Conservation (phyloP, 2,888 invertebrate species). For the Erebia aethiops region DNA sequence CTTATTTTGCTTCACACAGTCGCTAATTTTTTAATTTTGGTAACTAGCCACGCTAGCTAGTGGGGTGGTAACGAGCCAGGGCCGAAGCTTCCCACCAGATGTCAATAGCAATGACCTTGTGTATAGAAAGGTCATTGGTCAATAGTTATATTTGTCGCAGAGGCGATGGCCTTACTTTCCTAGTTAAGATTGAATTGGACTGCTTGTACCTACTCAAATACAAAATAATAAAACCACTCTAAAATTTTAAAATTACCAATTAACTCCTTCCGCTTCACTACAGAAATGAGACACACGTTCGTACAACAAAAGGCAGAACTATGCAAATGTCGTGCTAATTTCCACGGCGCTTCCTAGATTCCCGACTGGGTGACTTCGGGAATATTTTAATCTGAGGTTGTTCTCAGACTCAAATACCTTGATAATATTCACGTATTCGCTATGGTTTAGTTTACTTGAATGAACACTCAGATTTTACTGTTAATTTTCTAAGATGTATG, state of each 20-base stretch:
- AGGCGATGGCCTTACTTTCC: too few relatives aligned
- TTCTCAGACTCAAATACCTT: constrained; percentile 12
- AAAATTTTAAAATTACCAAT: constrained; percentile 1
- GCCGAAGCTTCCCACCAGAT: too few relatives aligned
- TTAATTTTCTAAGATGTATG: too few relatives aligned
- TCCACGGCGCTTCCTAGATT: constrained; percentile 21
- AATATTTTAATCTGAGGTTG: constrained; percentile 37
- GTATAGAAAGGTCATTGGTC: too few relatives aligned
- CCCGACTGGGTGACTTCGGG: constrained; percentile 27
- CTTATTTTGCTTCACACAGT: too few relatives aligned
- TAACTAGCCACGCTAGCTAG: too few relatives aligned
- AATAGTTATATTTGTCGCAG: too few relatives aligned
- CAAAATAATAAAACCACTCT: background rate
- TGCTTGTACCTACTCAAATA: background rate
- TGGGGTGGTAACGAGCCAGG: too few relatives aligned
- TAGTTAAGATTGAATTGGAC: too few relatives aligned
- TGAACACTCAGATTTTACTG: background rate
- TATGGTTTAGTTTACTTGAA: background rate
- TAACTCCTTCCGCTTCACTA: constrained; percentile 35
- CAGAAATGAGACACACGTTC: constrained; percentile 35
- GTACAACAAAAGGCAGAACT: constrained; percentile 23
- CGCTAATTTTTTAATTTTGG: too few relatives aligned
- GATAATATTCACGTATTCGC: background rate
- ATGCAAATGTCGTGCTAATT: constrained; percentile 37
- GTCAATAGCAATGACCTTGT: too few relatives aligned